phyloP scores from a whole-genome alignment of 2,888 invertebrate genomes.

The Laothoe populi region DNA sequence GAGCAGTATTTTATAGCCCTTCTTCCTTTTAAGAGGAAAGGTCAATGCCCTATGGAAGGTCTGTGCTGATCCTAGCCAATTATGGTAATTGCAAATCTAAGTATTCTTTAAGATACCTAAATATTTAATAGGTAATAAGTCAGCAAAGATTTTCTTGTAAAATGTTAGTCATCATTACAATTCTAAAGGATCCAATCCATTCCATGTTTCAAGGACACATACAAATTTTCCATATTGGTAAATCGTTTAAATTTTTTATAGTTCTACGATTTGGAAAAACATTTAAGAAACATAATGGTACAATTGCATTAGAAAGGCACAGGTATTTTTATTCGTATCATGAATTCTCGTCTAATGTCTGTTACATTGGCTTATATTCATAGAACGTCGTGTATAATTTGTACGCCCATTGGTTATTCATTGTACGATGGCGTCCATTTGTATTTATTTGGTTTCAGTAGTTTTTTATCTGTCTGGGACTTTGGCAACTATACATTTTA shows the following conservation, averaged over 20 bases:
- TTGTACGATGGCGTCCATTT: not conserved
- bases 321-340: slow-evolving; percentile 7
- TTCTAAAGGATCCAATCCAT: too few relatives aligned
- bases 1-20: not conserved
- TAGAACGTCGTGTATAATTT: not conserved
- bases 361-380: slow-evolving; percentile 3
- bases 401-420: slow-evolving; percentile 11
- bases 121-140: too few relatives aligned
- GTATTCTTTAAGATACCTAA: not conserved
- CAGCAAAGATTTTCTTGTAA: not conserved
- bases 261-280: not conserved
- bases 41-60: not conserved
- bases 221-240: not conserved
- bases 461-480: not conserved
- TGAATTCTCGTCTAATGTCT: slow-evolving; percentile 6
- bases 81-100: not conserved
- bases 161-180: too few relatives aligned
- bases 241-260: not conserved
- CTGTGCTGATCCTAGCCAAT: not conserved
- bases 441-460: not conserved
- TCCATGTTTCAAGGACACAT: not conserved
- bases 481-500: not conserved
- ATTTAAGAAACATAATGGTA: not conserved
- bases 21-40: not conserved
- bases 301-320: slow-evolving; percentile 2